Base-by-base conservation (phyloP, 2,113 vertebrate genomes). In the Bubo bubo region DNA sequence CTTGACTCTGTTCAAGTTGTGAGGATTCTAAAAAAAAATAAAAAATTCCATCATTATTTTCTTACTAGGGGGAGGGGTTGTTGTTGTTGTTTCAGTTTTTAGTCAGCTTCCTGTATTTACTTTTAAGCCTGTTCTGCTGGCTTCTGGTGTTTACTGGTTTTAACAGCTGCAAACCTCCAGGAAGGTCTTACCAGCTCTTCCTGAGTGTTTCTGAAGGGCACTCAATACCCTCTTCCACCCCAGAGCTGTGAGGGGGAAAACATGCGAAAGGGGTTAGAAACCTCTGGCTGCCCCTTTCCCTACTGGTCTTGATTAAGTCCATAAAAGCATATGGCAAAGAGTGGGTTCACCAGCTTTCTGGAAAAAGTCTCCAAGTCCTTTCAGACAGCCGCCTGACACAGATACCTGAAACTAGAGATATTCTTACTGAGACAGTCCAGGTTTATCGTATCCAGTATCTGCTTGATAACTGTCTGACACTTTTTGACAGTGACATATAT, bases 41-140 rank as follows among this genome's bases (percentile, higher is more conserved):
- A n/a, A n/a, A n/a, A n/a, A n/a, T n/a, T 60, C 39, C 55, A 39
- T 93, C 30, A 4, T 91, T 89, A 77, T 98, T 98, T 97, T 97
- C 83, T 79, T 62, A 14, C 95, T 73, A 87, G 94, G 86, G 94
- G 95, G 34, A 16, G 52, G 79, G 30, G 9, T 74, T 66, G 89
- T 95, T 95, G 93, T 96, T 97, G 93, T 97, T 97, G 93, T 95
- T 96, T 88, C 96, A 96, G 66, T 96, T 97, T 96, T 96, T 93
- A 97, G 92, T 71, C 94, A 83, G 94, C 96, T 98, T 98, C 98
- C 98, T 98, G 98, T 98, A 97, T 98, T 98, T 98, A 97, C 94
- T 73, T 92, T 93, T 91, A 94, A 95, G 96, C 79, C 91, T 43
- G 86, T 7, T 12, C 94, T 47, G 87, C 97, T 96, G 96, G 58